phyloP scores from a whole-genome alignment of 1,140 invertebrate genomes.

The Eriosoma lanigerum region DNA sequence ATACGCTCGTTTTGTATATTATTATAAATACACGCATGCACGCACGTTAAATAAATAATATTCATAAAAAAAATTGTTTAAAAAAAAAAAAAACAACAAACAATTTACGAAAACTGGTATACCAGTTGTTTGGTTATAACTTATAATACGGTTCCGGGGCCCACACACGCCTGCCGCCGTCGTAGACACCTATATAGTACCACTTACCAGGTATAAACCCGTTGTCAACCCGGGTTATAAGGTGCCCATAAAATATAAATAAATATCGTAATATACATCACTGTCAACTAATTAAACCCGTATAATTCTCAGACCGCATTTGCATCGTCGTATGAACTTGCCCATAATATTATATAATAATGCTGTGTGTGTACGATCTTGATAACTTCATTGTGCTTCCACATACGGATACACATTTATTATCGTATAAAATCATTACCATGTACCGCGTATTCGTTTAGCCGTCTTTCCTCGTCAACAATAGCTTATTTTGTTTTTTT shows the following conservation, averaged over 20 bases:
- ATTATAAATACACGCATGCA: too few relatives aligned
- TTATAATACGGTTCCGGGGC: neutral
- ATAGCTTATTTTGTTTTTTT: too few relatives aligned
- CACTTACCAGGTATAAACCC: neutral
- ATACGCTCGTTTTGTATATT: too few relatives aligned
- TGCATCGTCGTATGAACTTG: constrained; percentile 26
- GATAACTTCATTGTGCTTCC: constrained; percentile 37
- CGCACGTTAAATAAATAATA: too few relatives aligned
- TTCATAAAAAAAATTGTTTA: too few relatives aligned
- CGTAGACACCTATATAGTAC: constrained; percentile 19
- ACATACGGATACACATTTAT: neutral
- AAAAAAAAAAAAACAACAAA: constrained; percentile 18
- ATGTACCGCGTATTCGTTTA: too few relatives aligned
- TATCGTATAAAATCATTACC: neutral
- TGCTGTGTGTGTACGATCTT: constrained; percentile 20
- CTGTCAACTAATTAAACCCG: constrained; percentile 44
- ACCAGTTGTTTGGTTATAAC: neutral
- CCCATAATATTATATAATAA: too few relatives aligned
- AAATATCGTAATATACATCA: constrained; percentile 34
- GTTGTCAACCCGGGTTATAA: constrained; percentile 3
- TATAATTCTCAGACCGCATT: constrained; percentile 22
- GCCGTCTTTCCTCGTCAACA: too few relatives aligned
- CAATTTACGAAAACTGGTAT: constrained; percentile 24
- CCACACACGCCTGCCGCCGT: constrained; percentile 12
- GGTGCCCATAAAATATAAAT: too few relatives aligned